Base-by-base conservation (phyloP, 2,888 invertebrate genomes). In the Trichogramma evanescens region DNA sequence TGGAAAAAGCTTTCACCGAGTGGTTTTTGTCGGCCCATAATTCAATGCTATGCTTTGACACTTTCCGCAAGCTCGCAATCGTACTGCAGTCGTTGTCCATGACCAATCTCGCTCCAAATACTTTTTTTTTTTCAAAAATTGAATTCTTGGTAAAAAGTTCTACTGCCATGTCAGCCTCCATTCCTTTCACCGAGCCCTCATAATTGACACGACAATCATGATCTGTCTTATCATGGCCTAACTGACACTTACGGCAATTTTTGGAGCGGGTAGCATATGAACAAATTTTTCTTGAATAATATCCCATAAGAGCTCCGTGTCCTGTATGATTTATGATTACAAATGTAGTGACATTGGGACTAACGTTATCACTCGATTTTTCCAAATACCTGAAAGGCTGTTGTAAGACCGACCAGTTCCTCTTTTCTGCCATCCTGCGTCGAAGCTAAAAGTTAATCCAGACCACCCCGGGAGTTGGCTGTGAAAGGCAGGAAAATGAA, bases 151-250 rank as follows among this genome's bases (percentile, higher is more conserved):
- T 42, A 39, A 64, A 41, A 38, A 66, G 41, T 50, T 66, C 58
- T 8, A 64, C 62, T 13, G 63, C 63, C 57, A 66, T 63, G 54
- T 66, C 63, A 6, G 66, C 54, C 44, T 69, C 66, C 68, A 69
- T 68, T 4, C 65, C 62, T 52, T 68, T 69, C 1, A 65, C 51
- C 48, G 65, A 66, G 7, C 66, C 66, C 9, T 50, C 48, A 41
- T 65, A 68, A 56, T 68, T 68, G 38, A 56, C 39, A 10, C 66
- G 59, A 49, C 66, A 67, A 50, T 65, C 65, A 53, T 67, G 64
- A 43, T 66, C 53, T 3, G 48, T 8, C 49, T 56, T 59, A 13
- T 38, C 6, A 49, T 58, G 42, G 6, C 62, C 64, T 41, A 10
- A 44, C 26, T 55, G 49, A 51, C 62, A 63, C 41, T 26, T 53